Conservation (phyloP, 2,113 vertebrate species). For the Sigmodon hispidus region DNA sequence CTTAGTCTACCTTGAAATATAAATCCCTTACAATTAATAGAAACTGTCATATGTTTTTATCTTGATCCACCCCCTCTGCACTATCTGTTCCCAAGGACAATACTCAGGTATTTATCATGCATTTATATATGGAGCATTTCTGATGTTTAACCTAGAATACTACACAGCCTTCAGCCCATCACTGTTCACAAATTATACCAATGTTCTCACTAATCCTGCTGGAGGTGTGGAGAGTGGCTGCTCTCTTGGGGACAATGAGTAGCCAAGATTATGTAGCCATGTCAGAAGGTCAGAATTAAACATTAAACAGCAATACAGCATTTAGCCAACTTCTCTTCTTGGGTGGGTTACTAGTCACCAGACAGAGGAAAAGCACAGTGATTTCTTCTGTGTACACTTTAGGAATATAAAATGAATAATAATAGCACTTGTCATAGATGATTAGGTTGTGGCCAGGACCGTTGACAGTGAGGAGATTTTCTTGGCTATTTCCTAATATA, state of each 20-base stretch:
- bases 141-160: background rate
- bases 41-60: conserved; percentile 36
- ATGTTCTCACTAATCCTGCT: background rate
- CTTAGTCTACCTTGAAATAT: conserved; percentile 70
- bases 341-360: background rate
- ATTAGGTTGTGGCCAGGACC: background rate
- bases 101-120: background rate
- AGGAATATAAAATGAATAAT: conserved; percentile 51
- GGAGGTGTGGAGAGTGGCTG: background rate
- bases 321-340: background rate
- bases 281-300: background rate
- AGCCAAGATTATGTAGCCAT: background rate
- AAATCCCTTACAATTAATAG: conserved; percentile 67
- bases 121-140: background rate
- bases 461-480: conserved; percentile 47
- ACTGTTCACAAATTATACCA: background rate
- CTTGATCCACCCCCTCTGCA: conserved; percentile 25
- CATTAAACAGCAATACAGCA: background rate
- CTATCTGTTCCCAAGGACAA: conserved; percentile 16
- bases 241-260: background rate
- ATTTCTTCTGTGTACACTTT: conserved; percentile 44
- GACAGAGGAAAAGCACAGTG: background rate
- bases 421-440: background rate
- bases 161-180: background rate
- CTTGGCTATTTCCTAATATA: conserved; percentile 35